Evolutionary conservation across 2,113 vertebrate genomes (phyloP).

Genomic region (Pelmatolapia mariae): DNA sequence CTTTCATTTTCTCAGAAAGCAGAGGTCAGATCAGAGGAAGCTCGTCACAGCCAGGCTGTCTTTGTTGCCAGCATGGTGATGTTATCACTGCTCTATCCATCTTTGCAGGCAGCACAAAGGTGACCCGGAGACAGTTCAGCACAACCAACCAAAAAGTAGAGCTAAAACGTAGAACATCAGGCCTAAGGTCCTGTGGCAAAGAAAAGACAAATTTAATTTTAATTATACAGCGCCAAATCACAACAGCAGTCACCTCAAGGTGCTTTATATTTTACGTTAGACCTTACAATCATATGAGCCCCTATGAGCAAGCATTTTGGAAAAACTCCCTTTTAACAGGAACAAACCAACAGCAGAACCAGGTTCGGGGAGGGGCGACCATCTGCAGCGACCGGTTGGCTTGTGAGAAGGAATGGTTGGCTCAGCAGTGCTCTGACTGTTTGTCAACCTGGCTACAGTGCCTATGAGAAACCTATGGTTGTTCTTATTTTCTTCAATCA

Average conservation of each 20-base stretch:
- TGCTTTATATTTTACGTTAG: background rate
- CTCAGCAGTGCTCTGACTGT: background rate
- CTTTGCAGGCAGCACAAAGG: background rate
- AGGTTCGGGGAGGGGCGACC: no score
- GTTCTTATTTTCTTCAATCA: background rate
- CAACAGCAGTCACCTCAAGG: background rate
- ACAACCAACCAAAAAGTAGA: background rate
- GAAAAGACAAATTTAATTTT: background rate
- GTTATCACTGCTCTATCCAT: background rate
- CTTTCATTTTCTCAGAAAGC: background rate
- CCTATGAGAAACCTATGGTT: background rate
- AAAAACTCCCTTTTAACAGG: no score
- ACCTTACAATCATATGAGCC: background rate
- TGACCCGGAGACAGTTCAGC: background rate
- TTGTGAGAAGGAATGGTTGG: background rate
- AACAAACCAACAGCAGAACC: no score
- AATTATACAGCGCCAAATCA: background rate
- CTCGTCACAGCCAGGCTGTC: background rate
- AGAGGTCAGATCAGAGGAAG: background rate
- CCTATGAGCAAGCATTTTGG: no score
- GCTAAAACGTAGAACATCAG: background rate
- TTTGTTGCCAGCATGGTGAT: background rate
- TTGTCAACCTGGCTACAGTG: background rate
- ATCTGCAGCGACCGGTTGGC: background rate
- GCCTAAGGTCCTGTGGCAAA: background rate